Base-by-base conservation (phyloP, 2,797 vertebrate genomes). In the Otolemur crassicaudatus region DNA sequence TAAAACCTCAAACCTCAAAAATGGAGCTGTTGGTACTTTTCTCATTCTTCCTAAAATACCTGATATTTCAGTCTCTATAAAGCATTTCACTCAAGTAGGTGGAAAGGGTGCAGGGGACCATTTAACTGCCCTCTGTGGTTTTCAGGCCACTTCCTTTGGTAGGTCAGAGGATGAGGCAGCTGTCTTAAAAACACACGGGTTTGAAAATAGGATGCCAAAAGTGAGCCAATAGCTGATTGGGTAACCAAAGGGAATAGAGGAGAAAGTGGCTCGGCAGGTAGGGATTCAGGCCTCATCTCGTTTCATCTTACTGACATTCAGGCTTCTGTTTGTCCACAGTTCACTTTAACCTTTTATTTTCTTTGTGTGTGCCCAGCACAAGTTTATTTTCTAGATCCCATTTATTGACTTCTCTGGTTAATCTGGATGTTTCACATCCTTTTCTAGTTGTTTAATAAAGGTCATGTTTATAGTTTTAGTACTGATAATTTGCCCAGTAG, bases 391-490 rank as follows among this genome's bases (percentile, higher is more conserved):
- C 75, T 84, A 72, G 70, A 86, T 96, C 73, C 49, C 37, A 23
- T 20, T 93, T 94, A 63, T 91, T 94, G 81, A 89, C 72, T 63
- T 92, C 80, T 70, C n/a, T 92, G 58, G 34, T 65, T 94, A 95
- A 65, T 58, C 89, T 81, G 69, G 19, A 95, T 86, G 73, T 96
- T 97, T 97, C 60, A 87, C 49, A 92, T 92, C 80, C 79, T 92
- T 88, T 88, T 92, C 80, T 96, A 77, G 80, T 87, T 91, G 27
- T 69, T 95, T 96, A 97, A 60, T 87, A 97, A 97, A 97, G 76
- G 87, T 93, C 83, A 93, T 70, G 56, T 94, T 96, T 95, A 87
- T 93, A 94, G 90, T 77, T 87, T 94, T 46, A 72, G 80, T 91
- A 56, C 46, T 72, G 70, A 69, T 77, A 53, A 43, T 84, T 87